Conservation (phyloP, 2,888 invertebrate species). For the Strigamia maritima region DNA sequence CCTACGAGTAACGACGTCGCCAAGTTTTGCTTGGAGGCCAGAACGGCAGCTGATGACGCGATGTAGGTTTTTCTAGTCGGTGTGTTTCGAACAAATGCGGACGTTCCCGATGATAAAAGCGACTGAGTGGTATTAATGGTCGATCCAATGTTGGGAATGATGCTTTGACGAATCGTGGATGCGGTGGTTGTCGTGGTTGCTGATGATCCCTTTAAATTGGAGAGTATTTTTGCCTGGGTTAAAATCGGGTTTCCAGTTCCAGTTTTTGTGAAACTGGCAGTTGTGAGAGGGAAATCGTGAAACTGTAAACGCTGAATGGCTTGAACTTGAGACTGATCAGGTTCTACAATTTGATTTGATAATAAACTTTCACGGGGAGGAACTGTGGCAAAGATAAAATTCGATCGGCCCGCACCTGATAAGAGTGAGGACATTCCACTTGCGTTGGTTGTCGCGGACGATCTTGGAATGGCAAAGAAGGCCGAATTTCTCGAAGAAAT, state of each 20-base stretch:
- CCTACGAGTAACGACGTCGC: constrained; percentile 32
- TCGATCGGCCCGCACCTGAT: not conserved
- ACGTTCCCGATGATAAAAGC: constrained; percentile 29
- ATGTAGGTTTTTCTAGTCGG: not conserved
- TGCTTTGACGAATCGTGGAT: constrained; percentile 13
- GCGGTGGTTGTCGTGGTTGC: constrained; percentile 23
- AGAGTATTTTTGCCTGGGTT: constrained; percentile 46
- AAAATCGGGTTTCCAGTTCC: constrained; percentile 43
- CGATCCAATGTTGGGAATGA: constrained; percentile 5
- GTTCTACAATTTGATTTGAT: constrained; percentile 37
- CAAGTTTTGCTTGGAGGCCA: not conserved
- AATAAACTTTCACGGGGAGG: not conserved
- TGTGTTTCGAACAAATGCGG: constrained; percentile 36
- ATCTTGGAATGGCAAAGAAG: constrained; percentile 34
- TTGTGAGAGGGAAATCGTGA: constrained; percentile 49
- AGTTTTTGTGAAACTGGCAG: constrained; percentile 44
- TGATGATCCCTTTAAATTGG: constrained; percentile 37
- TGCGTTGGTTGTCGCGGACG: not conserved
- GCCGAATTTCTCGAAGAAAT: constrained; percentile 33
- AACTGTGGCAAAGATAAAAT: not conserved
- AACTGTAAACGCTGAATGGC: constrained; percentile 49
- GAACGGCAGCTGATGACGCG: not conserved
- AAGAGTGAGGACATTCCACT: constrained; percentile 16
- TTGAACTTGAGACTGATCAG: constrained; percentile 46
- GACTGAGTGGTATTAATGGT: constrained; percentile 7